Evolutionary conservation across 2,113 vertebrate species (phyloP).

Genomic region (Balaeniceps rex): DNA sequence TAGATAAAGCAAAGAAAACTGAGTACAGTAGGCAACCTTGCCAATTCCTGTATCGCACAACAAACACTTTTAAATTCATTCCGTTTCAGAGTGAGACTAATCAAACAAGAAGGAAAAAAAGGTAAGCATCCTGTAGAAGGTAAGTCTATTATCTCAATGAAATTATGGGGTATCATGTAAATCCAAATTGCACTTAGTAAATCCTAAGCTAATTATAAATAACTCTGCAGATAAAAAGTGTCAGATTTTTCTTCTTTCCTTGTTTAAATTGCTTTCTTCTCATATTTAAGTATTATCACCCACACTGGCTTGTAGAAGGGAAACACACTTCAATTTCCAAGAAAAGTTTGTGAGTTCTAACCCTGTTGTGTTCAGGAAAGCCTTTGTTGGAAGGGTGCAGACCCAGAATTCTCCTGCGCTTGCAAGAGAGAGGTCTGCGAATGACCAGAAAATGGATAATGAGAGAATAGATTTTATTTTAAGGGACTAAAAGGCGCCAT

Average conservation of each 20-base stretch:
- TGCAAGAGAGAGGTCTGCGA: rapidly evolving
- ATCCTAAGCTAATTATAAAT: neutral
- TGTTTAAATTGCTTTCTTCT: neutral
- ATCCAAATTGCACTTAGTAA: neutral
- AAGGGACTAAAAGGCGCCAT: neutral
- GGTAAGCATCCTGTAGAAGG: neutral
- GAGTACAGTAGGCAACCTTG: neutral
- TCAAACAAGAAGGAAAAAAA: neutral
- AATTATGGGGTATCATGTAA: neutral
- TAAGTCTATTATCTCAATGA: neutral
- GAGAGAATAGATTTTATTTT: neutral
- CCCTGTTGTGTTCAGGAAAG: neutral
- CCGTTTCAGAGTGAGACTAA: neutral
- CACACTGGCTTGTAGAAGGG: neutral
- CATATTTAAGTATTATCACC: neutral
- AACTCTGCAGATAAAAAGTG: neutral
- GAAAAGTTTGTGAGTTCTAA: neutral
- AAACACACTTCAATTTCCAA: neutral
- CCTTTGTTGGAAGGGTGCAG: neutral
- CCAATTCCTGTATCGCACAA: rapidly evolving
- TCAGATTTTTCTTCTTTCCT: neutral
- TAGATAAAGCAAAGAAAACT: neutral
- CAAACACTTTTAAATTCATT: neutral
- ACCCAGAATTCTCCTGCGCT: neutral
- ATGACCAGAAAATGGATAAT: neutral